phyloP scores from a whole-genome alignment of 1,140 invertebrate species.

The Capitella teleta region DNA sequence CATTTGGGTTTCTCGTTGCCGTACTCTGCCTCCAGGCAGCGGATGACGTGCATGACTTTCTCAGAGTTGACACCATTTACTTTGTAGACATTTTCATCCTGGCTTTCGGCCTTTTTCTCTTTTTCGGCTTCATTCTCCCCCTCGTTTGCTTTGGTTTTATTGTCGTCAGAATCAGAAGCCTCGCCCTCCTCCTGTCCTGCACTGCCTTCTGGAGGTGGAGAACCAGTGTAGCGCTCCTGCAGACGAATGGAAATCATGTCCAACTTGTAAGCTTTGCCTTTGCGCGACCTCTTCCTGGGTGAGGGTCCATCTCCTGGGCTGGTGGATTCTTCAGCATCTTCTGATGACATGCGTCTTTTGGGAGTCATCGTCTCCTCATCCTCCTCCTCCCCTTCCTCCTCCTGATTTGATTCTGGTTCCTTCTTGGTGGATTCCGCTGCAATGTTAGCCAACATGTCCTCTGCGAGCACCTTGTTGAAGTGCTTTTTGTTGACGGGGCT shows the following conservation, averaged over 20 bases:
- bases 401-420: neutral
- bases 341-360: too few species aligned
- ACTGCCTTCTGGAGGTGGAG: too few species aligned
- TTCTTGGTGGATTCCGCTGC: neutral
- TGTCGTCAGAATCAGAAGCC: neutral
- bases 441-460: too few species aligned
- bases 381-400: neutral
- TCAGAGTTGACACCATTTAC: too few species aligned
- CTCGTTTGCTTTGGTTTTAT: neutral
- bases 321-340: too few species aligned
- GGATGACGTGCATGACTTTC: too few species aligned
- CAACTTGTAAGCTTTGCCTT: slow-evolving; percentile 66
- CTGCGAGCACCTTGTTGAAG: slow-evolving; percentile 12
- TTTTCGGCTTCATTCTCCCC: neutral
- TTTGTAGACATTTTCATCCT: neutral
- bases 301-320: slow-evolving; percentile 15
- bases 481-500: slow-evolving; percentile 6
- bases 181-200: too few species aligned
- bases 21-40: neutral
- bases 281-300: slow-evolving; percentile 56
- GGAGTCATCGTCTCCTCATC: too few species aligned
- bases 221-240: slow-evolving; percentile 21
- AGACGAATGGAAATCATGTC: slow-evolving; percentile 49
- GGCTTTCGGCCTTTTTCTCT: neutral
- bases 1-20: neutral